Evolutionary conservation across 2,113 vertebrate genomes (phyloP), one percentile per base, ranked within the genome.

Genomic region (Beaufortia kweichowensis): DNA sequence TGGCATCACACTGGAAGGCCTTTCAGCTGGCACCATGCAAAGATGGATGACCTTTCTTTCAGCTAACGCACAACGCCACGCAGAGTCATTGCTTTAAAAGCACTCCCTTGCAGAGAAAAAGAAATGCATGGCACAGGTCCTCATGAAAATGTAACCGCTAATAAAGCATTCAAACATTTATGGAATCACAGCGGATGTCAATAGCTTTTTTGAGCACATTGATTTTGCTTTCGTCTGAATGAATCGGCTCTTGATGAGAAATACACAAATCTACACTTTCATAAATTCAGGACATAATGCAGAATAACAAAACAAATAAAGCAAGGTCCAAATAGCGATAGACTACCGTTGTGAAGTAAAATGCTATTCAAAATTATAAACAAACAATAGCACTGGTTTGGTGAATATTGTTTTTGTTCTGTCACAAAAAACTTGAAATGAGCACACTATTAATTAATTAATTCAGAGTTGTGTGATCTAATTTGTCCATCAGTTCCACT

Each of bases 401-500:
- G 3, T 53, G 19, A 21, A 19, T 19, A 21, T n/a, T 53, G 28
- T 7, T 33, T 56, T 28, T 55, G 28, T n/a, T 21, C 50, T n/a
- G 39, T 19, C 56, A 7, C 24, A 76, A 26, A 21, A 71, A 29
- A 55, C 33, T 15, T n/a, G 88, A 92, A 90, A 84, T 87, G 87
- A 88, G 84, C 87, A 89, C 84, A 86, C 88, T 84, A n/a, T 75
- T 84, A 86, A 84, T n/a, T n/a, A n/a, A 81, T 87, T 89, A 80
- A 91, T 91, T 89, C 88, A 87, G 90, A 88, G 86, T 78, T 85
- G 86, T 84, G 86, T 91, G 90, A 90, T 89, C 89, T 89, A 87
- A 88, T 87, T 80, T 86, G 83, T 89, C 82, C 86, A 86, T 88
- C 86, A 87, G 81, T 86, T 79, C 77, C 84, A 85, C 79, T 86